These are phyloP conservation scores for Drosophila eugracilis DNA, from an alignment of 1,140 invertebrate genomes.

Conservation along the genomic window DNA sequence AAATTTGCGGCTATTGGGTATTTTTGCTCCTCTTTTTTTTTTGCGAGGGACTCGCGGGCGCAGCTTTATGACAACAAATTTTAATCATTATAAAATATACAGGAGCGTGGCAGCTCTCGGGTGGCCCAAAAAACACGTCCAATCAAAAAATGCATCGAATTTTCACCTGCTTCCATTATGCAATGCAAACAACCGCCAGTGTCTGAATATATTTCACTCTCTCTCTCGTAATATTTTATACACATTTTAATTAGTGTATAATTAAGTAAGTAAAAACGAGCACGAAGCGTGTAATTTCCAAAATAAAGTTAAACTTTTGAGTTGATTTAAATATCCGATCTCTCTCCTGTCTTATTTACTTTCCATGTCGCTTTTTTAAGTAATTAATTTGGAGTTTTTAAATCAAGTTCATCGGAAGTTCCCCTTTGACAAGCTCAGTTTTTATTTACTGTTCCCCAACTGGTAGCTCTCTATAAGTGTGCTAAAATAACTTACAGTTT, in stretches of 20 bases:
- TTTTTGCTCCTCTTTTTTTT: constrained; percentile 3
- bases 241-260: constrained; percentile 49
- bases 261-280: constrained; percentile 15
- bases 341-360: too few species aligned
- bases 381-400: constrained; percentile 21
- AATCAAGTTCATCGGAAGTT: neutral
- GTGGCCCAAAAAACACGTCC: constrained; percentile 25
- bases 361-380: neutral
- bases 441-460: neutral
- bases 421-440: neutral
- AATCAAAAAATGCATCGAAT: constrained; percentile 36
- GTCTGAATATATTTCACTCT: constrained; percentile 6
- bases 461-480: constrained; percentile 15
- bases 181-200: constrained; percentile 8
- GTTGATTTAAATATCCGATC: neutral
- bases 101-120: constrained; percentile 10
- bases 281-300: constrained; percentile 5
- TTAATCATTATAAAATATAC: constrained; percentile 58
- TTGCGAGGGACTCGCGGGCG: neutral
- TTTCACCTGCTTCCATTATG: constrained; percentile 29
- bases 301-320: neutral
- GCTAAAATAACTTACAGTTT: constrained; percentile 26
- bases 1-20: constrained; percentile 2
- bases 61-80: constrained; percentile 42
- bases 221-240: constrained; percentile 5